Conservation (phyloP, 1,140 invertebrate species). For the Arion vulgaris region DNA sequence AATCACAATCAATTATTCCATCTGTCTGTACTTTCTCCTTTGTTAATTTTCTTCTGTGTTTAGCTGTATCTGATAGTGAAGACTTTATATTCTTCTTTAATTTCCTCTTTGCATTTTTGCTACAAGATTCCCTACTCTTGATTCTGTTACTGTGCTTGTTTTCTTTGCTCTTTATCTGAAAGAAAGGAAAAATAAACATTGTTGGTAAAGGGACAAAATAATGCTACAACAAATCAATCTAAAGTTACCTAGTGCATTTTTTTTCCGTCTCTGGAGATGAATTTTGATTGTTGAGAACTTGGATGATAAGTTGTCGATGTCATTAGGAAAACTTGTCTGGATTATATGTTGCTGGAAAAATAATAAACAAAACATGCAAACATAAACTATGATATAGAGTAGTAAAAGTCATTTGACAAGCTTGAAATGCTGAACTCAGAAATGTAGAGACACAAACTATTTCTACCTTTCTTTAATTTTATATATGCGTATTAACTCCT, state of each 20-base stretch:
- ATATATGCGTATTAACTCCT: too few species aligned
- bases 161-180: background rate
- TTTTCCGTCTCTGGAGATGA: background rate
- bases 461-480: too few species aligned
- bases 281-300: background rate
- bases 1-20: background rate
- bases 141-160: background rate
- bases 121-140: background rate
- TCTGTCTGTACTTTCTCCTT: background rate
- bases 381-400: too few species aligned
- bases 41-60: background rate
- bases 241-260: conserved; percentile 37
- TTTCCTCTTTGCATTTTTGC: background rate
- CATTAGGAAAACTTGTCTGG: background rate
- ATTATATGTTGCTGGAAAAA: background rate
- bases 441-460: too few species aligned
- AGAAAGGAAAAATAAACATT: background rate
- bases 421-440: too few species aligned
- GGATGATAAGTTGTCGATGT: conserved; percentile 15
- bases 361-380: background rate
- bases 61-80: too few species aligned
- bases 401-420: too few species aligned
- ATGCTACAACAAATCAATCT: background rate
- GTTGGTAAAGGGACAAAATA: conserved; percentile 8
- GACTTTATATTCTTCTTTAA: background rate